A percentile compares a stretch with the other conserved stretches of the same genome.
Evolutionary conservation across 1,140 invertebrate genomes (phyloP).

Genomic region (Lordiphosa stackelbergi): DNA sequence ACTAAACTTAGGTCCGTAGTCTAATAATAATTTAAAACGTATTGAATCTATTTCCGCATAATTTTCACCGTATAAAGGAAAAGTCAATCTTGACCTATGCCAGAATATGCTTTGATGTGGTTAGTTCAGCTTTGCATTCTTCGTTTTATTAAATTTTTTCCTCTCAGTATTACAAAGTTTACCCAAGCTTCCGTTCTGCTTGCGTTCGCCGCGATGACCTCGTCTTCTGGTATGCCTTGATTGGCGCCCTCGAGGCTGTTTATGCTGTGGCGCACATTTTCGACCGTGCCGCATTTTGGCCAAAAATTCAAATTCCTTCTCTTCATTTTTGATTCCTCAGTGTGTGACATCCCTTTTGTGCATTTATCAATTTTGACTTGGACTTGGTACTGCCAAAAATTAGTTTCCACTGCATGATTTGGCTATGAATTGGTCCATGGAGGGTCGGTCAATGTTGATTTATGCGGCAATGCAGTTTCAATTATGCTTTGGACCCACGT

Average conservation of each 20-base stretch:
- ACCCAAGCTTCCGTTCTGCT: conserved; percentile 4
- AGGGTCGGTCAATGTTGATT: conserved; percentile 51
- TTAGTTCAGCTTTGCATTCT: conserved; percentile 19
- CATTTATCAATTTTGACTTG: conserved; percentile 42
- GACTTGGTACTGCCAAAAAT: conserved; percentile 23
- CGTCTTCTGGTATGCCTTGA: conserved; percentile 8
- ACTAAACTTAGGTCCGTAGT: no score
- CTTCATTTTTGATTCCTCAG: no score
- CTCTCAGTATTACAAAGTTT: conserved; percentile 1
- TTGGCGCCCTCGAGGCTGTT: conserved; percentile 19
- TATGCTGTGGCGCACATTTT: conserved; percentile 24
- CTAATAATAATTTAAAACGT: no score
- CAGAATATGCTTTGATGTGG: conserved; percentile 54
- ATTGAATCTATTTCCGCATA: no score
- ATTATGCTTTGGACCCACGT: conserved; percentile 42
- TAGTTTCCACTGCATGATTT: conserved; percentile 63
- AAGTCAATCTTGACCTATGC: conserved; percentile 41
- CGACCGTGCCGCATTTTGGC: conserved; percentile 57
- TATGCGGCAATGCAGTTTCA: conserved; percentile 56
- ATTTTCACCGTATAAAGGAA: not conserved
- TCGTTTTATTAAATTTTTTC: conserved; percentile 66
- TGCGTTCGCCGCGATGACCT: conserved; percentile 5
- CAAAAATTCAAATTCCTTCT: not conserved
- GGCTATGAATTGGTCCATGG: conserved; percentile 37
- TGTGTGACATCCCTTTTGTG: conserved; percentile 37